A percentile compares a stretch with the other conserved stretches of the same genome.
Evolutionary conservation across 2,888 invertebrate genomes (phyloP).

Genomic region (Dascillus cervinus): DNA sequence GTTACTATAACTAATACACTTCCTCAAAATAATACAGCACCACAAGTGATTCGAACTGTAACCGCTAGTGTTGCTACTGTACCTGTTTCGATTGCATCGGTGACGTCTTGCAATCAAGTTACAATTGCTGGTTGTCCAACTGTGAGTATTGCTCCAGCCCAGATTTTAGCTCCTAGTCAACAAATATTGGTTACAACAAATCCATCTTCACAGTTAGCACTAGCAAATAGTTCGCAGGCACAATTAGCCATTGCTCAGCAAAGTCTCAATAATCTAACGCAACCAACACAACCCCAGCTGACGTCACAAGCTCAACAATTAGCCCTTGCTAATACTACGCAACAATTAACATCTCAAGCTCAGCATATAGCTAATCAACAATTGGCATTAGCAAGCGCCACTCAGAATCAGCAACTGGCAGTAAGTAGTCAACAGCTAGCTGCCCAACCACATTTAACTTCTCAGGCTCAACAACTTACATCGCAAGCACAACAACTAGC

Average conservation of each 20-base stretch:
- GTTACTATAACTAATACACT: slow-evolving; percentile 52
- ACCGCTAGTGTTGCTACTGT: slow-evolving; percentile 54
- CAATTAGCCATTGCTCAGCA: slow-evolving; percentile 40
- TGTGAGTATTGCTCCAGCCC: slow-evolving; percentile 53
- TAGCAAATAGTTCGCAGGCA: slow-evolving; percentile 38
- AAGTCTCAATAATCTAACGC: slow-evolving; percentile 37
- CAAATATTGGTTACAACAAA: slow-evolving; percentile 42
- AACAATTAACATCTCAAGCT: slow-evolving; percentile 30
- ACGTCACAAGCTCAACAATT: slow-evolving; percentile 36
- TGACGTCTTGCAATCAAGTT: slow-evolving; percentile 44
- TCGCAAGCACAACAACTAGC: slow-evolving; percentile 25
- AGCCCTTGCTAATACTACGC: slow-evolving; percentile 33
- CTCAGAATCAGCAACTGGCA: slow-evolving; percentile 34
- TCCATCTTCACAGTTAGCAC: slow-evolving; percentile 36
- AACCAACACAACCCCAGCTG: slow-evolving; percentile 31
- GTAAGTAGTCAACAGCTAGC: slow-evolving; percentile 30
- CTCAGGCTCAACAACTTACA: slow-evolving; percentile 21
- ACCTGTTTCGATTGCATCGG: slow-evolving; percentile 53
- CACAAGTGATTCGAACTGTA: slow-evolving; percentile 46
- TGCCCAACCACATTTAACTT: slow-evolving; percentile 19
- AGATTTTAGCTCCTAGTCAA: slow-evolving; percentile 42
- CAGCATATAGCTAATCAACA: slow-evolving; percentile 29
- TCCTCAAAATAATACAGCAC: slow-evolving; percentile 43
- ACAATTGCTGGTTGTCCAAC: slow-evolving; percentile 48
- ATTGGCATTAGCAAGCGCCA: slow-evolving; percentile 24